A percentile compares a stretch with the other conserved stretches of the same genome.
phyloP scores from a whole-genome alignment of 2,888 invertebrate genomes.

The Antheraea assamensis region DNA sequence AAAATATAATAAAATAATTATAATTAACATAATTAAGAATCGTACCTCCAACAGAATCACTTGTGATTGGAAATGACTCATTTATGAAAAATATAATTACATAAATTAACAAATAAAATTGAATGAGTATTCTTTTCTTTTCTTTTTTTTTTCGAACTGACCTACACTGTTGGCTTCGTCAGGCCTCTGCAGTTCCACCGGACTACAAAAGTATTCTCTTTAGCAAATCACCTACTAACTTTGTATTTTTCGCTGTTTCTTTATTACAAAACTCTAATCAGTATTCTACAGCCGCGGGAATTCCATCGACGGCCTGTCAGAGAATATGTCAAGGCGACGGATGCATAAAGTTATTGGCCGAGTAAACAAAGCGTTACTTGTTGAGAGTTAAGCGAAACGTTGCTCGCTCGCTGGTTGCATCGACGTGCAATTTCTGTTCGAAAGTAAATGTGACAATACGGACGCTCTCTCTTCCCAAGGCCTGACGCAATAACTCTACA shows the following conservation, averaged over 20 bases:
- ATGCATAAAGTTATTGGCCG: neutral
- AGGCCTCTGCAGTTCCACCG: too few relatives aligned
- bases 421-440: slow-evolving; percentile 32
- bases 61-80: too few relatives aligned
- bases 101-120: too few relatives aligned
- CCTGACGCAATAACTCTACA: neutral
- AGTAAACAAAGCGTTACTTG: neutral
- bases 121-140: too few relatives aligned
- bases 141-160: too few relatives aligned
- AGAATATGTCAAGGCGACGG: slow-evolving; percentile 11
- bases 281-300: slow-evolving; percentile 13
- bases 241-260: slow-evolving; percentile 3
- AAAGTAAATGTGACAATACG: slow-evolving; percentile 49
- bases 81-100: too few relatives aligned
- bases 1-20: too few relatives aligned
- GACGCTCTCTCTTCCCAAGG: slow-evolving; percentile 43
- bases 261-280: slow-evolving; percentile 18
- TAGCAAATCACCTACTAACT: neutral
- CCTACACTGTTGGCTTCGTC: too few relatives aligned
- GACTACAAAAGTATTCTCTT: neutral
- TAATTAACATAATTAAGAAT: too few relatives aligned
- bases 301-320: slow-evolving; percentile 14
- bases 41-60: too few relatives aligned
- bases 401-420: slow-evolving; percentile 28
- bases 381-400: slow-evolving; percentile 5